Evolutionary conservation across 2,888 invertebrate genomes (phyloP), one percentile per base, ranked within the genome.

Genomic region (Euplagia quadripunctaria): DNA sequence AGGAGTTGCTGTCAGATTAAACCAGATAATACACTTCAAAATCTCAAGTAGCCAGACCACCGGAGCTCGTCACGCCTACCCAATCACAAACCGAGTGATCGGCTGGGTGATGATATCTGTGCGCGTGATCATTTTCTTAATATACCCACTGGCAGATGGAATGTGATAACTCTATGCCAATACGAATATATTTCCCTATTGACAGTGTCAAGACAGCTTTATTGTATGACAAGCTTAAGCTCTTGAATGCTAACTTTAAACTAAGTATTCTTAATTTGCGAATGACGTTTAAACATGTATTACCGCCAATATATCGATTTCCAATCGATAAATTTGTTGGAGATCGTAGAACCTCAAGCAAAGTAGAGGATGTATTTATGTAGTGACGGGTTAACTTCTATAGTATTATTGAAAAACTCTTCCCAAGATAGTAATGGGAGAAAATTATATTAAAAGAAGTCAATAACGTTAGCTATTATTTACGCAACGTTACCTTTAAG

Each of bases 41-140:
- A 76, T 72, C 70, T 80, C 77, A 80, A 79, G 76, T 79, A 77
- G 79, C 67, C 76, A 80, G 87, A 87, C 86, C 87, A 86, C 85
- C 87, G 73, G 75, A 78, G 81, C 46, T 52, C 70, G 82, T 82
- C 85, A 86, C 88, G 89, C 89, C 89, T 86, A 79, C 81, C 81
- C 86, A 86, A 89, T 89, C 86, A 81, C 76, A 82, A 86, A 16
- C 52, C 49, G 69, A 83, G 82, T 84, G 86, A 87, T 88, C 86
- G 79, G 85, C 65, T 70, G 43, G 72, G 63, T 69, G 75, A 87
- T 87, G 84, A 81, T 82, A 88, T 87, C 88, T 81, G 66, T 74
- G 84, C 82, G 86, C 84, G 89, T 77, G 77, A 78, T 85, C 83
- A 75, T 86, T 88, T 88, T 88, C 87, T 87, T 82, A 88, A 87